Conservation (phyloP, 2,113 vertebrate species). For the Zosterops hypoxanthus region DNA sequence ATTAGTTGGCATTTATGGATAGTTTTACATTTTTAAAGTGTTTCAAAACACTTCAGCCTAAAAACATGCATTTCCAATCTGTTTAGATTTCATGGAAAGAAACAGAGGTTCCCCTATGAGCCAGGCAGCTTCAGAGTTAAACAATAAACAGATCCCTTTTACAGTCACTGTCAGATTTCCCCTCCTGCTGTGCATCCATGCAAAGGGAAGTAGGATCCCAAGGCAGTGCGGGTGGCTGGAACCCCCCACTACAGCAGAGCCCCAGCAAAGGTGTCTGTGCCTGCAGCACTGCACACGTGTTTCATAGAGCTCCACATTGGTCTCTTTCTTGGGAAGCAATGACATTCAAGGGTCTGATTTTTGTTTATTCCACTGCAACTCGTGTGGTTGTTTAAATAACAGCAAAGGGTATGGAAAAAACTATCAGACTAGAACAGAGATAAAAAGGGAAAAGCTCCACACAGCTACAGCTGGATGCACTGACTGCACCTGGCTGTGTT, state of each 20-base stretch:
- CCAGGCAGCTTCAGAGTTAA: neutral
- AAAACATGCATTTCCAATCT: neutral
- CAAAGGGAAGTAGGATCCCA: neutral
- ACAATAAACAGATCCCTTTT: neutral
- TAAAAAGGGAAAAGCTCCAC: neutral
- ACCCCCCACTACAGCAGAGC: rapidly evolving
- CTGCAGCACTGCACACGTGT: rapidly evolving
- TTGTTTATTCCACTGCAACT: neutral
- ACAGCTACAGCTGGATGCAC: neutral
- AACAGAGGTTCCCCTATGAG: neutral
- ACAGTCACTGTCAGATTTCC: neutral
- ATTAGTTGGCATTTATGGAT: neutral
- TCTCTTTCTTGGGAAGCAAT: neutral
- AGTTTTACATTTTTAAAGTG: neutral
- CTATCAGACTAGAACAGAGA: neutral
- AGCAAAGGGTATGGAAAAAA: neutral
- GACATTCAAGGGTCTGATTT: neutral
- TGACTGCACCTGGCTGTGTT: neutral
- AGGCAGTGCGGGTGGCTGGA: neutral
- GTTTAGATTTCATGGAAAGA: neutral
- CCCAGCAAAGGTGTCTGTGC: neutral
- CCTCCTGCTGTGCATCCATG: neutral
- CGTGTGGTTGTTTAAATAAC: neutral
- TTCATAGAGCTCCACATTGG: neutral
- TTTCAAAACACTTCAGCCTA: neutral